phyloP scores from a whole-genome alignment of 2,888 invertebrate genomes.

The Aphidoletes aphidimyza region DNA sequence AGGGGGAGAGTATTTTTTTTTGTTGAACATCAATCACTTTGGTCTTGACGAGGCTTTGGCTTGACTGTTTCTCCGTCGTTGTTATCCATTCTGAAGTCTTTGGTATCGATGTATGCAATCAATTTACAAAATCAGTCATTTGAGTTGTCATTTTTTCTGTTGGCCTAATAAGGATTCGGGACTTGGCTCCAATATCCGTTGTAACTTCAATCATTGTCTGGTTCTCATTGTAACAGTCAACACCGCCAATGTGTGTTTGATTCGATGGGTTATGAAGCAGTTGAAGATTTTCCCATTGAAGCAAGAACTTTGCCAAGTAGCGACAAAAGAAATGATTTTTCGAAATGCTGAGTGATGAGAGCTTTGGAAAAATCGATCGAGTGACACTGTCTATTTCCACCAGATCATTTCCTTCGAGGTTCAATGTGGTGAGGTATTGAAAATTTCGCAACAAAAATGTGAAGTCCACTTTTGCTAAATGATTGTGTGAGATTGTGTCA shows the following conservation, averaged over 20 bases:
- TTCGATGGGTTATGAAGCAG: not conserved
- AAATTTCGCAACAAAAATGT: not conserved
- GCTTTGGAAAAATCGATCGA: not conserved
- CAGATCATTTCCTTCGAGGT: not conserved
- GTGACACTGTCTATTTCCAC: not conserved
- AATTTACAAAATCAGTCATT: no score
- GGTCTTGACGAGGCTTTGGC: no score
- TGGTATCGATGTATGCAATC: no score
- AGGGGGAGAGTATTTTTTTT: no score
- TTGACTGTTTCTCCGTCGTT: no score
- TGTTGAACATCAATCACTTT: no score
- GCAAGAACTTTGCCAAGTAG: not conserved
- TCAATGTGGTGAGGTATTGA: not conserved
- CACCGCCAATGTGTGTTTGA: not conserved
- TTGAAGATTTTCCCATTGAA: not conserved
- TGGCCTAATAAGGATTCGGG: no score
- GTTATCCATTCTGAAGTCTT: no score
- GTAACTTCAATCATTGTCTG: no score
- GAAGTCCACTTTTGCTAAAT: not conserved
- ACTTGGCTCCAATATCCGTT: no score
- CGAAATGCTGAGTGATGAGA: not conserved
- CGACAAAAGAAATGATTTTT: not conserved
- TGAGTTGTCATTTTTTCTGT: no score
- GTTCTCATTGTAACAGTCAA: not conserved
- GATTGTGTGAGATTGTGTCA: not conserved